Evolutionary conservation across 2,888 invertebrate species (phyloP), one percentile per base, ranked within the genome.

Genomic region (Slavum lentiscoides): DNA sequence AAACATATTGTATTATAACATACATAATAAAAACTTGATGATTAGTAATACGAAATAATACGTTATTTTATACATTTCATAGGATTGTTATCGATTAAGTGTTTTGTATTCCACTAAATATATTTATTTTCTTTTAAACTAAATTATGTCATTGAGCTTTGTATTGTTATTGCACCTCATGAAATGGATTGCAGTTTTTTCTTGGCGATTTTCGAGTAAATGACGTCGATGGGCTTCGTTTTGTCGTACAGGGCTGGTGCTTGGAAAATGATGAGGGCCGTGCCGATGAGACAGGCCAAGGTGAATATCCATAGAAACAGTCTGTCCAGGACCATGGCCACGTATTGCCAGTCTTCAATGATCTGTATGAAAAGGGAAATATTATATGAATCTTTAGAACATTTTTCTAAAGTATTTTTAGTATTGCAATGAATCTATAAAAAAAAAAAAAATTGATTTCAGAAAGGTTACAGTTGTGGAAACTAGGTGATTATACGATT

Each of bases 311-410:
- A 96, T 85, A 98, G 91, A 89, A 98, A 98, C 85, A 98, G 91
- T 85, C 98, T 91, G 89, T 98, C 98, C 87, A 98, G 90, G 84
- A 98, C 97, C 96, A 97, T 94, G 83, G 91, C 91, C 82, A 98
- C 96, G 89, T 96, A 98, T 87, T 97, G 97, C 98, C 98, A 98
- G 88, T 98, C 98, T 88, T 97, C 96, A 87, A 94, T 94, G 85
- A 96, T 94, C 95, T 95, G 9, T 15, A 88, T 43, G 8, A 9
- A 9, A 15, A 75, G 58, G 13, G 80, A 70, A 19, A 30, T 30
- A 8, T 4, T 17, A 59, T 13, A 69, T 61, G 23, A 7, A 49
- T 21, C 49, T 39, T 68, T 68, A 68, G 68, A 19, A 55, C 55
- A 19, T 55, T 19, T 19, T 55, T 19, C 55, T 55, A 2, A 5